Percentiles rank a stretch among this genome's conserved stretches.
These are phyloP conservation scores for Seladonia tumulorum DNA, from an alignment of 2,888 invertebrate species.

Conservation along the genomic window DNA sequence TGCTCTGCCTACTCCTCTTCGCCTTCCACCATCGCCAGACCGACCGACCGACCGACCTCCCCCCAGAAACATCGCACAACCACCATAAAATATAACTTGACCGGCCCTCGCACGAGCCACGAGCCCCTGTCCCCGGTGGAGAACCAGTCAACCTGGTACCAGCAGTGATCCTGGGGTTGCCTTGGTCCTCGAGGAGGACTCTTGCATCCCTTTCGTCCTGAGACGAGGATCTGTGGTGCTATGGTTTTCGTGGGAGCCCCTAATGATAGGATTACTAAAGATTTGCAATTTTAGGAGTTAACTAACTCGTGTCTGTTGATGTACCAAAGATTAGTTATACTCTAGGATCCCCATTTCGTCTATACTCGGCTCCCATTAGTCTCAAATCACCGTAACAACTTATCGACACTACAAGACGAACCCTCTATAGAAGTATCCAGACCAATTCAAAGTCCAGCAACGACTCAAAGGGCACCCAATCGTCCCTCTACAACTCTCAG, in stretches of 20 bases:
- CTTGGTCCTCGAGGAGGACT: neutral
- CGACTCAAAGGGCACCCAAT: neutral
- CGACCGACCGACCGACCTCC: slow-evolving; percentile 5
- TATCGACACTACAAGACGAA: no score
- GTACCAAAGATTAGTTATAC: no score
- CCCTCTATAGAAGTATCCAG: no score
- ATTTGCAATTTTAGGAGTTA: neutral
- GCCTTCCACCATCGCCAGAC: neutral
- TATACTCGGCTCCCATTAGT: no score
- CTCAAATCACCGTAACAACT: no score
- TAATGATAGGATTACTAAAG: neutral
- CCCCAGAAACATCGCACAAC: slow-evolving; percentile 16
- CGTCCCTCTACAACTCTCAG: neutral
- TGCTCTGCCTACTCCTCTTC: slow-evolving; percentile 46
- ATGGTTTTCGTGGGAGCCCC: neutral
- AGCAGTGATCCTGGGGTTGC: neutral
- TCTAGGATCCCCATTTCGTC: no score
- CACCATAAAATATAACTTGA: slow-evolving; percentile 75
- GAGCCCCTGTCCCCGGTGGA: slow-evolving; percentile 25
- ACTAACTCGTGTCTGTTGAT: no score
- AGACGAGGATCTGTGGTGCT: neutral
- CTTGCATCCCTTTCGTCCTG: neutral
- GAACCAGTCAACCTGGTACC: neutral
- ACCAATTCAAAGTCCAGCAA: no score
- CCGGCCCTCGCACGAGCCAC: slow-evolving; percentile 47